Conservation (phyloP, 2,888 invertebrate genomes). For the Xestia ashworthii region DNA sequence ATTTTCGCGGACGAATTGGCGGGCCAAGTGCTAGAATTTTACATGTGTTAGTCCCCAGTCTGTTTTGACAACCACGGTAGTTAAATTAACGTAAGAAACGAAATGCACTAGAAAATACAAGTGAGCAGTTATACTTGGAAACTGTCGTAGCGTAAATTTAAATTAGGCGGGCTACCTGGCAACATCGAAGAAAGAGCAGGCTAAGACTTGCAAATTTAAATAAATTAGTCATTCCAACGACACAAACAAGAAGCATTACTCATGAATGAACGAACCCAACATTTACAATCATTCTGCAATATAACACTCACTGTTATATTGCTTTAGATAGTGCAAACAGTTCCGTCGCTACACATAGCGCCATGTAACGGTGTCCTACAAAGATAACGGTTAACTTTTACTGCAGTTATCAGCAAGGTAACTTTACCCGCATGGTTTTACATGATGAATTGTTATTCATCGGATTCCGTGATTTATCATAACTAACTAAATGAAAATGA, state of each 20-base stretch:
- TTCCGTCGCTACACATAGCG: slow-evolving; percentile 10
- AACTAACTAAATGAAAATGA: neutral
- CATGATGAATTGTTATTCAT: slow-evolving; percentile 4
- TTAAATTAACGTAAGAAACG: neutral
- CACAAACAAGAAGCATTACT: slow-evolving; percentile 1
- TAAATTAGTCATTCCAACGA: slow-evolving; percentile 7
- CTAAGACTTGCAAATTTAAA: neutral
- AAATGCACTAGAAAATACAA: neutral
- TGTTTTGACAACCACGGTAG: neutral
- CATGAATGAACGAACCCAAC: slow-evolving; percentile 5
- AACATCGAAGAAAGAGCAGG: neutral
- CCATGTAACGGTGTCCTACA: slow-evolving; percentile 46
- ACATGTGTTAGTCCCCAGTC: neutral
- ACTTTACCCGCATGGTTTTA: slow-evolving; percentile 29
- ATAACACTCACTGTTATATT: neutral
- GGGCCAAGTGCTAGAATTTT: too few species aligned
- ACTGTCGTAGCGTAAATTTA: too few species aligned
- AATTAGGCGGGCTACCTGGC: too few species aligned
- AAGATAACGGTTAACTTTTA: slow-evolving; percentile 52
- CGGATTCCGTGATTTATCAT: neutral
- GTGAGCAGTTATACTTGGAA: neutral
- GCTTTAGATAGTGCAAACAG: slow-evolving; percentile 19
- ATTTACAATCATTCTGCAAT: neutral
- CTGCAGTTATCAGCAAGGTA: slow-evolving; percentile 50
- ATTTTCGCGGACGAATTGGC: too few species aligned